phyloP scores from a whole-genome alignment of 2,888 invertebrate genomes.

The Microchrysa polita region DNA sequence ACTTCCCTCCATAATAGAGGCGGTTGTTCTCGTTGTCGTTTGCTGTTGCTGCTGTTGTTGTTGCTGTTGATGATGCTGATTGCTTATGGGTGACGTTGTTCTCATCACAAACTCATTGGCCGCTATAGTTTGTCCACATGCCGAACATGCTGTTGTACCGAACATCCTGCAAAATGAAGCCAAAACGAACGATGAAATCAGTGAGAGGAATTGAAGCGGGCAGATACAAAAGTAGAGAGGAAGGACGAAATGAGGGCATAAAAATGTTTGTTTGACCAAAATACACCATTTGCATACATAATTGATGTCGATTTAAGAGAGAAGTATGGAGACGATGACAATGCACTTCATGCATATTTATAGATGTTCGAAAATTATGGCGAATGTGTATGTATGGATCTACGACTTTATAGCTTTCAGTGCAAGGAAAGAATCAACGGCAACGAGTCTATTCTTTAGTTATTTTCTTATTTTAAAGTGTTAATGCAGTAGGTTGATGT shows the following conservation, averaged over 20 bases:
- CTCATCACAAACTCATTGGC: slow-evolving; percentile 92
- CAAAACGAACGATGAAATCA: too few relatives aligned
- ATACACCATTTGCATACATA: slow-evolving; percentile 36
- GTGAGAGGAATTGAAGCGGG: not conserved
- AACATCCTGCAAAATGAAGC: slow-evolving; percentile 79
- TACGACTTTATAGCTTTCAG: too few relatives aligned
- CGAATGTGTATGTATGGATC: too few relatives aligned
- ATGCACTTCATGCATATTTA: slow-evolving; percentile 21
- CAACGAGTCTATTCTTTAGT: too few relatives aligned
- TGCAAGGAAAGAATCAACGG: too few relatives aligned
- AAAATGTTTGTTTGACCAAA: slow-evolving; percentile 30
- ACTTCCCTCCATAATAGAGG: slow-evolving; percentile 52
- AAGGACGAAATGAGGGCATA: slow-evolving; percentile 7
- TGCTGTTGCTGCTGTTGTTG: slow-evolving; percentile 53
- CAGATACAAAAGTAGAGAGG: not conserved
- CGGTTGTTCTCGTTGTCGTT: slow-evolving; percentile 54
- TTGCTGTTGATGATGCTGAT: slow-evolving; percentile 53
- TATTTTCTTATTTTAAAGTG: too few relatives aligned
- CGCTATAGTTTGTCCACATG: slow-evolving; percentile 89
- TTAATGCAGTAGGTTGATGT: too few relatives aligned
- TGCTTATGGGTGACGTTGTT: slow-evolving; percentile 56
- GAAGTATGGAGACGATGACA: not conserved
- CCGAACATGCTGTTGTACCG: slow-evolving; percentile 87
- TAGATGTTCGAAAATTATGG: too few relatives aligned
- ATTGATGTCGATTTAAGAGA: slow-evolving; percentile 3